A percentile compares a stretch with the other conserved stretches of the same genome.
These are phyloP conservation scores for Parapristionchus giblindavisi DNA, from an alignment of 2,888 invertebrate genomes.

Conservation along the genomic window DNA sequence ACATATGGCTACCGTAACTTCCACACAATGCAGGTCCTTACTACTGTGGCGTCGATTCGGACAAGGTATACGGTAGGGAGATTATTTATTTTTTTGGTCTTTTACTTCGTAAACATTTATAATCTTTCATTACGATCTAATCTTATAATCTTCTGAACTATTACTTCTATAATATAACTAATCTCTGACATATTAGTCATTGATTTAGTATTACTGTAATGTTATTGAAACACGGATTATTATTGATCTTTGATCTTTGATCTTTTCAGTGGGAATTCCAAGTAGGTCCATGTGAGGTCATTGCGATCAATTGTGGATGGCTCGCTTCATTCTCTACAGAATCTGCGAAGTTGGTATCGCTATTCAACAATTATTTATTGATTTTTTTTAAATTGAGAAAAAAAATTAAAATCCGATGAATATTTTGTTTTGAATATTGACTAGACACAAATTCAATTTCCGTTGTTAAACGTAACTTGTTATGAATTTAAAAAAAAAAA, in stretches of 20 bases:
- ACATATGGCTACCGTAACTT: too few species aligned
- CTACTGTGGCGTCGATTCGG: slow-evolving; percentile 95
- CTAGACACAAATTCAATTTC: not conserved
- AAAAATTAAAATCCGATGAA: not conserved
- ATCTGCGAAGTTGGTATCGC: slow-evolving; percentile 66
- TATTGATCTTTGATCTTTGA: too few species aligned
- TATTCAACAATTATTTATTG: not conserved
- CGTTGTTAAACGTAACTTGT: too few species aligned
- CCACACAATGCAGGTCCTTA: slow-evolving; percentile 88
- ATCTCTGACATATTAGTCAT: too few species aligned
- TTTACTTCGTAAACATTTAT: too few species aligned
- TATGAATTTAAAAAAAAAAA: too few species aligned
- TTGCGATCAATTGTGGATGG: slow-evolving; percentile 73
- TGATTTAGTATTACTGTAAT: too few species aligned
- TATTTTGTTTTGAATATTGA: not conserved
- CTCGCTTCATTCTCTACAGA: slow-evolving; percentile 72
- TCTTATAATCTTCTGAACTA: too few species aligned
- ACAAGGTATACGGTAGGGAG: slow-evolving; percentile 91
- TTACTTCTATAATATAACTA: too few species aligned
- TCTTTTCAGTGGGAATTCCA: slow-evolving; percentile 69
- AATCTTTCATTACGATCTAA: too few species aligned
- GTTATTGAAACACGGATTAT: too few species aligned
- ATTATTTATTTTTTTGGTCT: slow-evolving; percentile 94
- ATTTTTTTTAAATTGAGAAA: not conserved
- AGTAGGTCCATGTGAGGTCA: slow-evolving; percentile 73